Conservation (phyloP, 2,888 invertebrate species). For the Syrista parreyssii region DNA sequence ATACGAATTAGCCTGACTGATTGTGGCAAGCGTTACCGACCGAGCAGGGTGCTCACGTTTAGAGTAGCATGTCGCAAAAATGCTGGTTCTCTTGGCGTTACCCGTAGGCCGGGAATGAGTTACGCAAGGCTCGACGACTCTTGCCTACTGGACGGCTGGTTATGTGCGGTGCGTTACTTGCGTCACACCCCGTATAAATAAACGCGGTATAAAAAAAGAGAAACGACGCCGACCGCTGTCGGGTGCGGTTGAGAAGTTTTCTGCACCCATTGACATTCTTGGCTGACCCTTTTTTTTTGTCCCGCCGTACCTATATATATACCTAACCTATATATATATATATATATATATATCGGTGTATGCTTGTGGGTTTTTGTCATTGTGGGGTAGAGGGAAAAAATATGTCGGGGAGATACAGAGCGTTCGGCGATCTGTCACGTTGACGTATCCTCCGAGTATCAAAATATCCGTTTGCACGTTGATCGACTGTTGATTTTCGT, state of each 20-base stretch:
- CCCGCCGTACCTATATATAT: neutral
- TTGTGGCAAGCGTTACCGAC: neutral
- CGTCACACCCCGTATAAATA: slow-evolving; percentile 7
- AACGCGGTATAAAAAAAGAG: slow-evolving; percentile 2
- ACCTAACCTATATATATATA: no score
- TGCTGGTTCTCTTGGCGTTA: neutral
- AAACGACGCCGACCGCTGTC: neutral
- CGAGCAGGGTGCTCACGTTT: neutral
- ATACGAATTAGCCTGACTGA: neutral
- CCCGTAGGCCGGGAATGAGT: neutral
- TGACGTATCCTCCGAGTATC: no score
- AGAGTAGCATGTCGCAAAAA: neutral
- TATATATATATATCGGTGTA: no score
- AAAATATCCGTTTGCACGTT: neutral
- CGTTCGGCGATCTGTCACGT: no score
- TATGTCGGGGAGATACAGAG: no score
- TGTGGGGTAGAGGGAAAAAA: no score
- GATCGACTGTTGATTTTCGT: neutral
- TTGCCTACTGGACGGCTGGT: neutral
- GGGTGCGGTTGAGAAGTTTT: neutral
- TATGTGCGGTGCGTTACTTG: slow-evolving; percentile 1
- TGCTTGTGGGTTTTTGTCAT: no score
- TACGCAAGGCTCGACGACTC: neutral
- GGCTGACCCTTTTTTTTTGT: neutral
- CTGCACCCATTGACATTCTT: neutral